These are phyloP conservation scores for Tetraneura akinire DNA, from an alignment of 1,140 invertebrate genomes.

Conservation along the genomic window DNA sequence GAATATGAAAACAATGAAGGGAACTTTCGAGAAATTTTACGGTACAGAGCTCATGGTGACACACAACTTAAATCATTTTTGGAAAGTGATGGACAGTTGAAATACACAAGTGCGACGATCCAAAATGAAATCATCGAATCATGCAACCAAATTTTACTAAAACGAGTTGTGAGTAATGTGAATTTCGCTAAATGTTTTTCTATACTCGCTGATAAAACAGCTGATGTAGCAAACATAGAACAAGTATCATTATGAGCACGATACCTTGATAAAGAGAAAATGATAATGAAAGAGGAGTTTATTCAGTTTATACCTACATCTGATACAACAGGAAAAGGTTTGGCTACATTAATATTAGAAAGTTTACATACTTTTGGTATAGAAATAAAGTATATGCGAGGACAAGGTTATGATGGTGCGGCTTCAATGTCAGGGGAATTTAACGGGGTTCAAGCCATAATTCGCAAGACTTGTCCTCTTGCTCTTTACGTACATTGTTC, in stretches of 20 bases:
- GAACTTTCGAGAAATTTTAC: not conserved
- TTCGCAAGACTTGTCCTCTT: not conserved
- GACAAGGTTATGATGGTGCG: conserved; percentile 56
- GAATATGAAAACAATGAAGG: not conserved
- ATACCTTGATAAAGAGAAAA: conserved; percentile 46
- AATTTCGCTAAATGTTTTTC: conserved; percentile 42
- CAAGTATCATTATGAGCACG: conserved; percentile 53
- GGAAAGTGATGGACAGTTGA: conserved; percentile 6
- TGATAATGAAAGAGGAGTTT: conserved; percentile 52
- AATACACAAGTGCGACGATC: conserved; percentile 52
- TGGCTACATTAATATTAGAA: conserved; percentile 52
- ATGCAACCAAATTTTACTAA: conserved; percentile 46
- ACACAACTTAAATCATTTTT: not conserved
- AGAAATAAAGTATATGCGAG: conserved; percentile 53
- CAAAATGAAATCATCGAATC: conserved; percentile 53
- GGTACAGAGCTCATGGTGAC: not conserved
- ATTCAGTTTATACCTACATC: conserved; percentile 54
- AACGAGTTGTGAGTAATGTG: conserved; percentile 47
- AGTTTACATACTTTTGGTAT: conserved; percentile 52
- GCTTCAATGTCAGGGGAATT: not conserved
- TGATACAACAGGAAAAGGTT: conserved; percentile 54
- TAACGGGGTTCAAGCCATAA: not conserved
- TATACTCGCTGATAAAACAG: conserved; percentile 53
- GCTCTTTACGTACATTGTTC: not conserved
- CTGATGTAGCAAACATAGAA: conserved; percentile 51